Evolutionary conservation across 2,113 vertebrate species (phyloP).

Genomic region (Mola mola): DNA sequence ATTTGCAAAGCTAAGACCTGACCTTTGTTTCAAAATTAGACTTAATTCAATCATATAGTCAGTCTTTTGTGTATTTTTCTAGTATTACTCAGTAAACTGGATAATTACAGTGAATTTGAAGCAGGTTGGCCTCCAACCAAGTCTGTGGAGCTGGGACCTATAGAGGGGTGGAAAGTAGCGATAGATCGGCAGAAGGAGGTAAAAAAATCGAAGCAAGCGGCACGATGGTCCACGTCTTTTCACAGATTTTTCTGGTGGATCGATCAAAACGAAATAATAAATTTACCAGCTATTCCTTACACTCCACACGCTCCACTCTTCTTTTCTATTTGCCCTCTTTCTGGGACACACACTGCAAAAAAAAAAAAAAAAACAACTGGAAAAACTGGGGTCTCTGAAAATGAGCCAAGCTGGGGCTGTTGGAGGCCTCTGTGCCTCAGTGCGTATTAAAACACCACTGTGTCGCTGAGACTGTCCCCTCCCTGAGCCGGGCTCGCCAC

Average conservation of each 20-base stretch:
- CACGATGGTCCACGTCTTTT: constrained; percentile 7
- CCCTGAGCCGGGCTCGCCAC: constrained; percentile 9
- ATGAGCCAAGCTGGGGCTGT: constrained; percentile 20
- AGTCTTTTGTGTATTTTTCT: constrained; percentile 48
- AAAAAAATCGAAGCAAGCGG: background rate
- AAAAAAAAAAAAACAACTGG: constrained; percentile 20
- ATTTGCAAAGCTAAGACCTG: constrained; percentile 63
- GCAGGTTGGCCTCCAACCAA: constrained; percentile 53
- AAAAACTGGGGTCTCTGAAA: constrained; percentile 48
- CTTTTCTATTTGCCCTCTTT: constrained; percentile 2
- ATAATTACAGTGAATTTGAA: constrained; percentile 69
- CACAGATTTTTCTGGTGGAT: constrained; percentile 4
- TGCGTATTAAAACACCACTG: constrained; percentile 30
- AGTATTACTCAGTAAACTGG: constrained; percentile 76
- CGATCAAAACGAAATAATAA: constrained; percentile 50
- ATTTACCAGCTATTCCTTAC: constrained; percentile 64
- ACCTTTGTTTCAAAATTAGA: constrained; percentile 65
- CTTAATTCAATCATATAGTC: constrained; percentile 65
- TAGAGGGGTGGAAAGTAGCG: constrained; percentile 7
- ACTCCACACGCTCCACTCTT: constrained; percentile 27
- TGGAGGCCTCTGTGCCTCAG: constrained; percentile 19
- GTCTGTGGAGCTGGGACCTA: constrained; percentile 22
- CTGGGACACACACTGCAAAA: constrained; percentile 34
- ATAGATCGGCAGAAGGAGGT: constrained; percentile 21
- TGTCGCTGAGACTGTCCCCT: constrained; percentile 35